These are phyloP conservation scores for Botia kubotai DNA, from an alignment of 2,797 vertebrate genomes.

Conservation along the genomic window DNA sequence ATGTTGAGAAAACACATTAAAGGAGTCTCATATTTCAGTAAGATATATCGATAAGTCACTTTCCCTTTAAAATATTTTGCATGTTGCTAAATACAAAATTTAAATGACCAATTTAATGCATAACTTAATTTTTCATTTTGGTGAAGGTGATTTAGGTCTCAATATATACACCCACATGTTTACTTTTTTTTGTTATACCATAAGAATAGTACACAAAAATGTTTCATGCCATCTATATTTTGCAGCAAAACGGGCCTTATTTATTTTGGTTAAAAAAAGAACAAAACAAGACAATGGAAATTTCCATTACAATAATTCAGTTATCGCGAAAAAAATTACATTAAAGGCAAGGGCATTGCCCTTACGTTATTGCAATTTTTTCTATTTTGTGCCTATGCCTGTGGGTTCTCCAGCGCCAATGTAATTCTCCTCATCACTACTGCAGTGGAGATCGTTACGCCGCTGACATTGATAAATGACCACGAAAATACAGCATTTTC, in stretches of 20 bases:
- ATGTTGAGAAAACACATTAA: neutral
- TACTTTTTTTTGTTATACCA: neutral
- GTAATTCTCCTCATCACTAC: slow-evolving; percentile 61
- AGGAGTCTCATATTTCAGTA: neutral
- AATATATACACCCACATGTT: neutral
- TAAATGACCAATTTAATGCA: neutral
- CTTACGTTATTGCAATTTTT: slow-evolving; percentile 41
- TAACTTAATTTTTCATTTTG: too few species aligned
- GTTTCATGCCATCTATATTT: neutral
- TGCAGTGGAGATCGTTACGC: slow-evolving; percentile 57
- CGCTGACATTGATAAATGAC: slow-evolving; percentile 67
- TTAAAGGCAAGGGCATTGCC: slow-evolving; percentile 14
- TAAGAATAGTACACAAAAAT: neutral
- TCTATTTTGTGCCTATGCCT: slow-evolving; percentile 26
- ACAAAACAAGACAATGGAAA: slow-evolving; percentile 3
- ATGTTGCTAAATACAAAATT: neutral
- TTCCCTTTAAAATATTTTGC: neutral
- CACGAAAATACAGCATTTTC: slow-evolving; percentile 48
- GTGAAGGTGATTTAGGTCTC: too few species aligned
- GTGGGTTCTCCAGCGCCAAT: slow-evolving; percentile 48
- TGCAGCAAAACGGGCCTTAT: neutral
- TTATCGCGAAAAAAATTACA: slow-evolving; percentile 37
- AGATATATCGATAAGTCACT: neutral
- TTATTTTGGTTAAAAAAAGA: slow-evolving; percentile 1
- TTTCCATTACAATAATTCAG: slow-evolving; percentile 41